Base-by-base conservation (phyloP, 1,140 invertebrate species). In the Chionoecetes opilio region DNA sequence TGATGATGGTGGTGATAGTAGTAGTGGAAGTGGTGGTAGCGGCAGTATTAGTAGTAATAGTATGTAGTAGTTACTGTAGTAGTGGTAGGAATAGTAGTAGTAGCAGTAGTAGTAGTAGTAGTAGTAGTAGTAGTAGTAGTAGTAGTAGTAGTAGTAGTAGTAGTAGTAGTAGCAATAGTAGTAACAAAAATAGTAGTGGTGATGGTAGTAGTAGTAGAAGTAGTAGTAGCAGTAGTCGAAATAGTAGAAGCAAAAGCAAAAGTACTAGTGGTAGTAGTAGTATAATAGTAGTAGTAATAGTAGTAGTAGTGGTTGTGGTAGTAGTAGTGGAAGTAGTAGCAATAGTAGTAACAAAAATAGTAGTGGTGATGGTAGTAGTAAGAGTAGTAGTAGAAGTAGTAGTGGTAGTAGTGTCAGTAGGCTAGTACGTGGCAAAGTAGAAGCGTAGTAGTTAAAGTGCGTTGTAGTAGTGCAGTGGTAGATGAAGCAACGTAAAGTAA, bases 281-380 rank as follows among this genome's bases (percentile, higher is more conserved):
- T 87, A 87, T 87, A 87, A 9, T 87, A 87, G 86, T 87, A 87
- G 86, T 34, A 87, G 86, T 34, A 87, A 14, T 91, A 91, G 89
- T 46, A 91, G 35, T 91, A n/a, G n/a, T n/a, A n/a, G n/a, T n/a
- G n/a, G n/a, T n/a, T n/a, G 8, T 53, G 11, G 9, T 53, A 53
- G 46, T 53, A 53, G 46, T 53, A 53, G 46, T 53, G 21, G 46
- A 14, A 53, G 46, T 53, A 53, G 46, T 53, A 53, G 46, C 21
- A 53, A 9, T 53, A 53, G 46, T 53, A 53, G 46, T 53, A 0
- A 11, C 14, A 46, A 21, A 14, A 21, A 21, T 75, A 75, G 21
- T 75, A 21, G 21, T 75, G 26, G 21, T 75, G 21, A 21, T 75
- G 26, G 53, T 26, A 75, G 53, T 26, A 75, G 53, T 21, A 75